phyloP scores from a whole-genome alignment of 2,888 invertebrate genomes.

The Saturnia japonica region DNA sequence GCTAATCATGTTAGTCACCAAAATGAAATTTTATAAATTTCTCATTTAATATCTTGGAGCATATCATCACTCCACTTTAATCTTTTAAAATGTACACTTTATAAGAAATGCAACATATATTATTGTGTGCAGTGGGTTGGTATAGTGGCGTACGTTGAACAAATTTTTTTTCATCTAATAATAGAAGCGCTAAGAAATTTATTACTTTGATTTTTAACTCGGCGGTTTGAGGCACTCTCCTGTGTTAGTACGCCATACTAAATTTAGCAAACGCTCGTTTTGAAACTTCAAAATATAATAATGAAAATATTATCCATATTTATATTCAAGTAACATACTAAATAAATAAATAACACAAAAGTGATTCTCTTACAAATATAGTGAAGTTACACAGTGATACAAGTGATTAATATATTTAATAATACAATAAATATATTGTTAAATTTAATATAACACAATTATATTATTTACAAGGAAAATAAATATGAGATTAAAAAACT shows the following conservation, averaged over 20 bases:
- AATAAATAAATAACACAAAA: constrained; percentile 4
- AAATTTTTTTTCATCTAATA: constrained; percentile 37
- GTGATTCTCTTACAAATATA: neutral
- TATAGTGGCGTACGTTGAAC: neutral
- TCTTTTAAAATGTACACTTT: neutral
- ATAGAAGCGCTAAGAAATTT: constrained; percentile 42
- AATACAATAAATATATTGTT: neutral
- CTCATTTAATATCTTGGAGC: no score
- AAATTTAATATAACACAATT: neutral
- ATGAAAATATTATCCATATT: neutral
- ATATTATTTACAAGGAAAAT: neutral
- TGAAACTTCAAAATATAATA: neutral
- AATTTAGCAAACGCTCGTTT: constrained; percentile 24
- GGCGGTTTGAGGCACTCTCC: constrained; percentile 41
- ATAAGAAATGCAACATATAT: neutral
- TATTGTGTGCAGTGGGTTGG: neutral
- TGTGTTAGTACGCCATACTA: constrained; percentile 30
- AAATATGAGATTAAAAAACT: neutral
- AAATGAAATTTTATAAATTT: no score
- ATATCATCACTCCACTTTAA: neutral
- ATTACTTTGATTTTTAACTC: constrained; percentile 46
- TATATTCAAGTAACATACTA: neutral
- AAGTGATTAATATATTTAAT: neutral
- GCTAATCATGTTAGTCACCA: no score
- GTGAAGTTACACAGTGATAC: neutral